Percentiles rank a stretch among this genome's conserved stretches.
Conservation (phyloP, 2,113 vertebrate species). For the Numida meleagris region DNA sequence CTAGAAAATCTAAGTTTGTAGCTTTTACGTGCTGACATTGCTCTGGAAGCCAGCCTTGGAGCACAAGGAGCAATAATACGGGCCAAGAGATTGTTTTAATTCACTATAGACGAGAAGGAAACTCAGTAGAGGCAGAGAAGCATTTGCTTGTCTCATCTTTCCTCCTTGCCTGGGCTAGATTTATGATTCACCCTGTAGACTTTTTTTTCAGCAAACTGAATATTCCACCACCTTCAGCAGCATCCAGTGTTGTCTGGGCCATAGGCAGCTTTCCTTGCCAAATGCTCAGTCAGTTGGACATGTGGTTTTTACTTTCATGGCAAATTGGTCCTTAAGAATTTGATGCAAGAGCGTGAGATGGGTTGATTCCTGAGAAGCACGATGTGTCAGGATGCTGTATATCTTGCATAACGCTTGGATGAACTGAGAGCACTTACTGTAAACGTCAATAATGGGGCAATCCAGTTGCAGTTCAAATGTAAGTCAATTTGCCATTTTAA, state of each 20-base stretch:
- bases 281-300: neutral
- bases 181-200: neutral
- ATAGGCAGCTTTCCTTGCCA: neutral
- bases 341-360: neutral
- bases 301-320: neutral
- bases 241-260: neutral
- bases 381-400: neutral
- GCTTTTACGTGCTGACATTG: neutral
- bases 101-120: neutral
- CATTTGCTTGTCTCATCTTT: neutral
- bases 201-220: neutral
- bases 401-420: neutral
- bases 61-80: rapidly evolving
- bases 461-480: neutral
- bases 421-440: neutral
- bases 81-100: neutral
- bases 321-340: neutral
- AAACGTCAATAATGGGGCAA: neutral
- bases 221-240: neutral
- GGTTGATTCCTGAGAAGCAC: neutral
- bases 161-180: neutral
- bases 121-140: neutral
- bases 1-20: neutral
- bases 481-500: neutral
- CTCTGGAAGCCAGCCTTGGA: neutral